These are phyloP conservation scores for Brachionus rotundiformis DNA, from an alignment of 1,140 invertebrate species.

Conservation along the genomic window DNA sequence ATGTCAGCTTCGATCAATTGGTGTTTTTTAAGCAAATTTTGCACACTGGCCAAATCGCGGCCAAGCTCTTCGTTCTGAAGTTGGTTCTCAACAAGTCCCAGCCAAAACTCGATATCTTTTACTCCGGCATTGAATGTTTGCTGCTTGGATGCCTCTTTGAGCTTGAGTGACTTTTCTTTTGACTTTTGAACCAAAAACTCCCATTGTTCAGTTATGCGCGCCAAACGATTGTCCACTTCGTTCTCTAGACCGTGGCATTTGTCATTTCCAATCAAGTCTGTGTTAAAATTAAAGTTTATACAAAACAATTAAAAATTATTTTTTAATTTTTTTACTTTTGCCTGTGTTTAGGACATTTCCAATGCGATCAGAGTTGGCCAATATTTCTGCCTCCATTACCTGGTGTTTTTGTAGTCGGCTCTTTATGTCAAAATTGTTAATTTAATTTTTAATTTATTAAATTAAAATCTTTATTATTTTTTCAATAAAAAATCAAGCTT, in stretches of 20 bases:
- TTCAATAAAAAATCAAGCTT: too few relatives aligned
- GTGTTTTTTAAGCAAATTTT: conserved; percentile 98
- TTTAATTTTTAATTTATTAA: not conserved
- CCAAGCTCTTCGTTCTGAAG: conserved; percentile 93
- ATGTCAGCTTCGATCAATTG: conserved; percentile 96
- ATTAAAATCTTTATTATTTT: too few relatives aligned
- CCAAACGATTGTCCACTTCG: conserved; percentile 72
- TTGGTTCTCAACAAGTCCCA: conserved; percentile 90
- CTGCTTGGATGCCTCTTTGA: conserved; percentile 98
- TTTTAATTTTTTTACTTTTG: conserved; percentile 68
- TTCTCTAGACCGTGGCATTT: conserved; percentile 67
- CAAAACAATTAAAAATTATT: not conserved
- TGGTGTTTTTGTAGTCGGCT: conserved; percentile 98
- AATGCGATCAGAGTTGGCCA: conserved; percentile 95
- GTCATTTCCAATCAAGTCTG: conserved; percentile 58
- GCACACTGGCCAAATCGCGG: conserved; percentile 96
- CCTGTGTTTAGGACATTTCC: conserved; percentile 92
- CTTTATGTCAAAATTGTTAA: conserved; percentile 54
- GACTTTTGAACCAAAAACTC: conserved; percentile 95
- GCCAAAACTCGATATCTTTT: conserved; percentile 99
- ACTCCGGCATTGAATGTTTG: conserved; percentile 97
- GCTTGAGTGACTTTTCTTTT: conserved; percentile 91
- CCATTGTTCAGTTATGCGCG: conserved; percentile 96
- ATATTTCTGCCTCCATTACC: conserved; percentile 96
- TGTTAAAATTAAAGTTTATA: conserved; percentile 53